These are phyloP conservation scores for Theristicus caerulescens DNA, from an alignment of 2,113 vertebrate genomes.

Conservation along the genomic window DNA sequence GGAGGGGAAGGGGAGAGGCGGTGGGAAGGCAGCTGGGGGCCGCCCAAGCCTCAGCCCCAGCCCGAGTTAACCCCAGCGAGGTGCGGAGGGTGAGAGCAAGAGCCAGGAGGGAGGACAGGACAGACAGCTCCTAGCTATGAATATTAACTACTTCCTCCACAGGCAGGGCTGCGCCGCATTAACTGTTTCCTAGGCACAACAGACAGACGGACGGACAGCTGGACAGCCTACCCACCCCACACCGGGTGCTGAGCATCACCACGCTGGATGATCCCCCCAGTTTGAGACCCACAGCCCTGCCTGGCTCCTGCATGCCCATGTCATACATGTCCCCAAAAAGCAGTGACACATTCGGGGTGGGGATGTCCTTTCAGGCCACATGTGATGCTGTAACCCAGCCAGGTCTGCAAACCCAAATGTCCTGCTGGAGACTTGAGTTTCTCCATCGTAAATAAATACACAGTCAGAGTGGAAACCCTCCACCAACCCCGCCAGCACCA, in stretches of 20 bases:
- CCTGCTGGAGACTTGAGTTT: background rate
- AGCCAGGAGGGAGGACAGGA: conserved; percentile 5
- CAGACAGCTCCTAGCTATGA: conserved; percentile 50
- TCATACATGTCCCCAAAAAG: background rate
- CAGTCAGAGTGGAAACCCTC: background rate
- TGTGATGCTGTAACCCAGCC: background rate
- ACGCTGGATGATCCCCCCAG: background rate
- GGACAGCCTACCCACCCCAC: background rate
- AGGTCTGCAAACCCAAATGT: background rate
- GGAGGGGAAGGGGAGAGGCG: background rate
- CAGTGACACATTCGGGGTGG: background rate
- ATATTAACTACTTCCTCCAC: conserved; percentile 68
- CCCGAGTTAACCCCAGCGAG: conserved; percentile 39
- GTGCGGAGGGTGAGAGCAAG: conserved; percentile 10
- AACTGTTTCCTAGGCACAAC: conserved; percentile 54
- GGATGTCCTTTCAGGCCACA: background rate
- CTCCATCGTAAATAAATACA: background rate
- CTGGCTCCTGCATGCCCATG: accelerated
- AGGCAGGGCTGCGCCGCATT: background rate
- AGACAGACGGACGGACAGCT: background rate
- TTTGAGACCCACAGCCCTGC: background rate
- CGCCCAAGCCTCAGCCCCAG: background rate
- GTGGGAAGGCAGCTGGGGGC: background rate
- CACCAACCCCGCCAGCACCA: background rate
- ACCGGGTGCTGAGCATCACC: background rate